phyloP scores from a whole-genome alignment of 2,888 invertebrate species.

The Serrognathus titanus region DNA sequence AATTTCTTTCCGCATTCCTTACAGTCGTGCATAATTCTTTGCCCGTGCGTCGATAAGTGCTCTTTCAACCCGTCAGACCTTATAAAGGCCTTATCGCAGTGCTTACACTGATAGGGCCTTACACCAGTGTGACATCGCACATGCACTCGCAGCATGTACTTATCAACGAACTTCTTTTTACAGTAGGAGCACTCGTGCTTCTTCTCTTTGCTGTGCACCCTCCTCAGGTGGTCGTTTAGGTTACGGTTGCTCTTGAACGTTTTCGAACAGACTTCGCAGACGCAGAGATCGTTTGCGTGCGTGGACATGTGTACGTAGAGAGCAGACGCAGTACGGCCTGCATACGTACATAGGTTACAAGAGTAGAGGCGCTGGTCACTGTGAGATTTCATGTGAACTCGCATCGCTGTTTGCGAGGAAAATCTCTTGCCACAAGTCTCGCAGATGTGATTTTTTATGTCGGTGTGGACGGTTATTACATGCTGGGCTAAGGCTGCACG shows the following conservation, averaged over 20 bases:
- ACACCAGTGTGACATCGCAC: constrained; percentile 37
- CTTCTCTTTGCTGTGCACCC: constrained; percentile 35
- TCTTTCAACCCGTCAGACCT: constrained; percentile 38
- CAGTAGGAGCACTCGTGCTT: constrained; percentile 37
- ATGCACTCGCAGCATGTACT: constrained; percentile 37
- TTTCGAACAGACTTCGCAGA: constrained; percentile 40
- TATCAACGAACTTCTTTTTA: constrained; percentile 36
- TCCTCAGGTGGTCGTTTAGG: constrained; percentile 35
- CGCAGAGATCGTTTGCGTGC: constrained; percentile 34
- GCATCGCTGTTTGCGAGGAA: constrained; percentile 33
- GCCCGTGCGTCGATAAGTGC: constrained; percentile 34
- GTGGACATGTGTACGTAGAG: constrained; percentile 39
- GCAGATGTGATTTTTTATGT: constrained; percentile 37
- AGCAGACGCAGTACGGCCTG: constrained; percentile 39
- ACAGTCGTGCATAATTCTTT: constrained; percentile 32
- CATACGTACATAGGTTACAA: constrained; percentile 36
- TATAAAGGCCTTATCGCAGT: constrained; percentile 37
- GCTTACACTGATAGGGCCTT: constrained; percentile 34
- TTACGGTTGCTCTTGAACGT: constrained; percentile 37
- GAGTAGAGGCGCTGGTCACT: constrained; percentile 34
- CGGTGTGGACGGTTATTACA: constrained; percentile 35
- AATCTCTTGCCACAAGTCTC: constrained; percentile 38
- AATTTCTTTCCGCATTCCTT: constrained; percentile 35
- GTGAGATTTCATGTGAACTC: constrained; percentile 35
- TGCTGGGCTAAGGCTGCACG: constrained; percentile 34